A percentile compares a stretch with the other conserved stretches of the same genome.
phyloP scores from a whole-genome alignment of 2,888 invertebrate genomes.

The Chironomus tentans region DNA sequence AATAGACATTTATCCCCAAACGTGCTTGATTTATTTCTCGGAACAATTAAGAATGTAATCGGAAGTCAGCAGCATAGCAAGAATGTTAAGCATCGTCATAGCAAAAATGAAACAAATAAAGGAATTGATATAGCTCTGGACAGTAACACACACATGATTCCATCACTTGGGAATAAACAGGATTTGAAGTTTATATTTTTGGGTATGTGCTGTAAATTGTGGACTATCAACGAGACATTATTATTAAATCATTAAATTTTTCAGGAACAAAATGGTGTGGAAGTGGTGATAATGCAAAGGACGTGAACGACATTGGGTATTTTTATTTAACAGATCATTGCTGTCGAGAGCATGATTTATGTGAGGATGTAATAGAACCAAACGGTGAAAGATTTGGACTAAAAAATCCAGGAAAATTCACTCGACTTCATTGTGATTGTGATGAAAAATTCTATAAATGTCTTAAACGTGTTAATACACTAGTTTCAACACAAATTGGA shows the following conservation, averaged over 20 bases:
- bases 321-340: conserved; percentile 16
- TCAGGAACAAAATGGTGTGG: conserved; percentile 18
- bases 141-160: neutral
- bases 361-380: neutral
- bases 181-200: neutral
- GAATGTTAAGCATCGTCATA: neutral
- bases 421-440: conserved; percentile 58
- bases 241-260: neutral
- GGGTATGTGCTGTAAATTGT: neutral
- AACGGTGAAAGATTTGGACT: neutral
- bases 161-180: conserved; percentile 1
- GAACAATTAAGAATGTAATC: too few species aligned
- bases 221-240: neutral
- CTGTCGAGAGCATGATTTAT: conserved; percentile 6
- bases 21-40: too few species aligned
- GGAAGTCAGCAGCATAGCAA: too few species aligned
- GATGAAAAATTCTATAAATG: conserved; percentile 59
- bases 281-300: neutral
- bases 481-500: conserved; percentile 52
- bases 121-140: neutral
- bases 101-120: neutral
- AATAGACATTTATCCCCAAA: neutral
- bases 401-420: conserved; percentile 13
- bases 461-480: conserved; percentile 48
- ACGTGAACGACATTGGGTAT: conserved; percentile 4